These are phyloP conservation scores for Tortrix viridana DNA, from an alignment of 2,888 invertebrate species.

Conservation along the genomic window DNA sequence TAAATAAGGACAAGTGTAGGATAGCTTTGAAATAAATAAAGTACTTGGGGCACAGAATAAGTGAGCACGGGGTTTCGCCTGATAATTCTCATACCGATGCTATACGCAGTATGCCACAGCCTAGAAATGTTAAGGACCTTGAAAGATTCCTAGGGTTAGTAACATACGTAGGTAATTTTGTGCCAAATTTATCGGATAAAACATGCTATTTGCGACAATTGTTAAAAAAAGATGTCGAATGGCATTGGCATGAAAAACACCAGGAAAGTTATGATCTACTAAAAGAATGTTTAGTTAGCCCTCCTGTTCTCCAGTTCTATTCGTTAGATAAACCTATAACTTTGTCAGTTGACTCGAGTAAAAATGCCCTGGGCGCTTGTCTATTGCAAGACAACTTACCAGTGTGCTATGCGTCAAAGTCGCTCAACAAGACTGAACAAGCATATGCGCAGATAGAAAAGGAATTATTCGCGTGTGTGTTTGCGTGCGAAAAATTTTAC, in stretches of 20 bases:
- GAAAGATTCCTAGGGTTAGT: not conserved
- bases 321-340: not conserved
- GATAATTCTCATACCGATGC: constrained; percentile 6
- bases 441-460: constrained; percentile 43
- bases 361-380: not conserved
- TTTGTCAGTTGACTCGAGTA: not conserved
- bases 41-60: constrained; percentile 19
- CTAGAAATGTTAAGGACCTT: not conserved
- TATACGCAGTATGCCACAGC: constrained; percentile 11
- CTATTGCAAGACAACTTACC: no score
- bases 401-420: not conserved
- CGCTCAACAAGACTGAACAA: constrained; percentile 37
- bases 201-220: not conserved
- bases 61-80: constrained; percentile 5
- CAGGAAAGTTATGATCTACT: not conserved
- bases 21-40: constrained; percentile 16
- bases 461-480: constrained; percentile 41
- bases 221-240: constrained; percentile 2
- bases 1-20: constrained; percentile 14
- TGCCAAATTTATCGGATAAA: constrained; percentile 1
- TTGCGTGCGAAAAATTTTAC: constrained; percentile 38
- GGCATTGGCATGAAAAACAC: constrained; percentile 9
- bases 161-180: no score
- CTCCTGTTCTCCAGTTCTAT: constrained; percentile 6
- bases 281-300: not conserved